Evolutionary conservation across 2,888 invertebrate genomes (phyloP).

Genomic region (Athetis lepigone): DNA sequence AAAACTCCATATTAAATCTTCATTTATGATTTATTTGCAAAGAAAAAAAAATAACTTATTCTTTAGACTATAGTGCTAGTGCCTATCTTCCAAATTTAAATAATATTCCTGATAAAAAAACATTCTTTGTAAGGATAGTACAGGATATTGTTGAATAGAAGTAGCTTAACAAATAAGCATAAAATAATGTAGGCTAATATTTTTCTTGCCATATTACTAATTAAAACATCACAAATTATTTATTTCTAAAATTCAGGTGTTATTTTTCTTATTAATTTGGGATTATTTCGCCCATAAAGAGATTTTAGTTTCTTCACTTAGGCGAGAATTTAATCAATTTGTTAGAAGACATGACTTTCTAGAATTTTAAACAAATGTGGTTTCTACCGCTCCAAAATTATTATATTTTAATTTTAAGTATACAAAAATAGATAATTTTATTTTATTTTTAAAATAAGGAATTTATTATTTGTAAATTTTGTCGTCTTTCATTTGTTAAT

Average conservation of each 20-base stretch:
- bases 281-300: neutral
- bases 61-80: too few species aligned
- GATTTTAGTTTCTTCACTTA: neutral
- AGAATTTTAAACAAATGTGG: neutral
- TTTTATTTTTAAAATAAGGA: slow-evolving; percentile 23
- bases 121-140: neutral
- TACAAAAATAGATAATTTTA: slow-evolving; percentile 26
- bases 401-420: slow-evolving; percentile 14
- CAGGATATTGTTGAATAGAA: slow-evolving; percentile 11
- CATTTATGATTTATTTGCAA: too few species aligned
- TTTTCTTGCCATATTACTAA: slow-evolving; percentile 67
- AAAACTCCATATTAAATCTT: neutral
- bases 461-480: slow-evolving; percentile 56
- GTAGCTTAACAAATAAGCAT: slow-evolving; percentile 35
- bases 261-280: neutral
- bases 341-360: neutral
- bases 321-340: neutral
- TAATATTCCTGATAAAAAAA: neutral
- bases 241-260: slow-evolving; percentile 32
- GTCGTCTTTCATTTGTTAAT: slow-evolving; percentile 45
- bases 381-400: slow-evolving; percentile 10
- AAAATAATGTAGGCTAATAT: slow-evolving; percentile 53
- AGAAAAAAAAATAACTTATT: too few species aligned
- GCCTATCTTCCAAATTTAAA: too few species aligned
- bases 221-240: slow-evolving; percentile 58